Percentiles rank a stretch among this genome's conserved stretches.
Evolutionary conservation across 2,113 vertebrate genomes (phyloP).

Genomic region (human (Homo sapiens)): DNA sequence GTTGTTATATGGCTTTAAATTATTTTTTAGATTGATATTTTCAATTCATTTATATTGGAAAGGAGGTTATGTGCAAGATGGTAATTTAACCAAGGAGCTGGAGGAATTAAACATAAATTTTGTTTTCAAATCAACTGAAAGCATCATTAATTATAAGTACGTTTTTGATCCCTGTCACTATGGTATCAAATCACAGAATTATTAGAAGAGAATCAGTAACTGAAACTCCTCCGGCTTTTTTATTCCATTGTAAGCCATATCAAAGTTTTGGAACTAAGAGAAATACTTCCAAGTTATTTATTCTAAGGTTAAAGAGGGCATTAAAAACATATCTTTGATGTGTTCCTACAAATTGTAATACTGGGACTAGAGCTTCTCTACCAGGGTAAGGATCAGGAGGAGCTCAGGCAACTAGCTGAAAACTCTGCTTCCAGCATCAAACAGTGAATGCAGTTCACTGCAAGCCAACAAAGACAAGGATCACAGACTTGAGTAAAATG

Average conservation of each 20-base stretch:
- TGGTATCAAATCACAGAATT: constrained; percentile 51
- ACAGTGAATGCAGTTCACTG: not conserved
- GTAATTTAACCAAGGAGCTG: constrained; percentile 51
- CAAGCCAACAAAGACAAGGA: not conserved
- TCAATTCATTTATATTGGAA: not conserved
- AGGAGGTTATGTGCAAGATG: not conserved
- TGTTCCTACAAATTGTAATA: not conserved
- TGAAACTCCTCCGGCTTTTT: not conserved
- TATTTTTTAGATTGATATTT: constrained; percentile 39
- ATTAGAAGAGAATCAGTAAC: constrained; percentile 19
- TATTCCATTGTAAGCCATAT: constrained; percentile 44
- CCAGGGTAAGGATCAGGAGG: not conserved
- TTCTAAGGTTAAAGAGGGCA: not conserved
- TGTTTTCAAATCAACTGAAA: constrained; percentile 57
- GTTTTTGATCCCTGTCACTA: constrained; percentile 53
- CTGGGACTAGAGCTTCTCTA: not conserved
- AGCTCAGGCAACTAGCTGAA: not conserved
- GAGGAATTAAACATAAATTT: constrained; percentile 60
- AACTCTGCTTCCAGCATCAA: not conserved
- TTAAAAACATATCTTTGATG: constrained; percentile 36
- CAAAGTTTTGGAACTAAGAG: constrained; percentile 45
- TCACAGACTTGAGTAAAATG: not conserved
- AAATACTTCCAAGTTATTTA: constrained; percentile 30
- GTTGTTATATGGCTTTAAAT: constrained; percentile 31
- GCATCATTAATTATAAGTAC: constrained; percentile 59